These are phyloP conservation scores for Dolichomitus sp. DNA, from an alignment of 2,888 invertebrate genomes.

Conservation along the genomic window DNA sequence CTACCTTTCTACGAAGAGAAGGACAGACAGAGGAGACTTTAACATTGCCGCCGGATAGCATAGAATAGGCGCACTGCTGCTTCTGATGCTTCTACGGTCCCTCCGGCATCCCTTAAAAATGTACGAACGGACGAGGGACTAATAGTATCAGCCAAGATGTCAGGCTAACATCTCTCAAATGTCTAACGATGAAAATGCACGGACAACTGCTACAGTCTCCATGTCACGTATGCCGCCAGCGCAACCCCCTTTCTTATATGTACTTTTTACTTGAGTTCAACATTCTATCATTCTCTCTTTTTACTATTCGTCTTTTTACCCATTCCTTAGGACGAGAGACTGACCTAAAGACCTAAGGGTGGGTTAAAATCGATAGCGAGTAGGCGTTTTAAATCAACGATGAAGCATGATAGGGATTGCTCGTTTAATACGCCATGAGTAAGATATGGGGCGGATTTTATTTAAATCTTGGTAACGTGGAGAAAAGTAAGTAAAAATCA, in stretches of 20 bases:
- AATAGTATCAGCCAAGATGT: constrained; percentile 59
- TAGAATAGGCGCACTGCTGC: constrained; percentile 32
- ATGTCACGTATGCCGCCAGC: constrained; percentile 15
- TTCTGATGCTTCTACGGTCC: constrained; percentile 46
- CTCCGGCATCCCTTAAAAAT: constrained; percentile 63
- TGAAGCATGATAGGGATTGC: constrained; percentile 1
- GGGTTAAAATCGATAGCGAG: constrained; percentile 5
- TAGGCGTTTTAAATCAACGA: constrained; percentile 6
- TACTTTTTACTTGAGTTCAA: constrained; percentile 22
- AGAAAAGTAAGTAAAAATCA: background rate
- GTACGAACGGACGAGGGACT: constrained; percentile 52
- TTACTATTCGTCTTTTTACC: background rate
- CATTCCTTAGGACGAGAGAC: background rate
- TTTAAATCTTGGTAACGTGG: background rate
- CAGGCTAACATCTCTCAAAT: constrained; percentile 58
- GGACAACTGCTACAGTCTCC: constrained; percentile 30
- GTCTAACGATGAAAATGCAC: constrained; percentile 61
- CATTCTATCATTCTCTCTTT: constrained; percentile 11
- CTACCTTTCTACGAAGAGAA: constrained; percentile 42
- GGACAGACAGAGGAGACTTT: constrained; percentile 28
- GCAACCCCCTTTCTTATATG: background rate
- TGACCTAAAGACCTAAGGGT: background rate
- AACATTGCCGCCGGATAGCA: constrained; percentile 12
- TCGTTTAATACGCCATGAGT: background rate
- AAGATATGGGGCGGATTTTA: background rate